These are phyloP conservation scores for Anthoscopus minutus DNA, from an alignment of 2,113 vertebrate genomes.

Conservation along the genomic window DNA sequence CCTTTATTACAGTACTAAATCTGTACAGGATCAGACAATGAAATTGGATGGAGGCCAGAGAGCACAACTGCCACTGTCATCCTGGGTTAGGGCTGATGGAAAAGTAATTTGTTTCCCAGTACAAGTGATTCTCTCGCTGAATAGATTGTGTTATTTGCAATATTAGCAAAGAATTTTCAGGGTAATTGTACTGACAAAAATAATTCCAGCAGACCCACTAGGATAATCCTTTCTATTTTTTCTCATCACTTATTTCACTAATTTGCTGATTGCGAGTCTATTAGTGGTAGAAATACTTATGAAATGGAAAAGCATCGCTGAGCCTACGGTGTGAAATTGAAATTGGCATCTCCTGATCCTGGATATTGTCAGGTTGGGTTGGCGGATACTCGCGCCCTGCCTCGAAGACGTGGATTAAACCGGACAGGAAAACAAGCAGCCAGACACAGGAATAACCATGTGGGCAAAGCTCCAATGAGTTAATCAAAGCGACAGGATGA, in stretches of 20 bases:
- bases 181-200: slow-evolving; percentile 60
- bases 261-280: slow-evolving; percentile 57
- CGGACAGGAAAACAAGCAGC: not conserved
- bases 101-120: slow-evolving; percentile 63
- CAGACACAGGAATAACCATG: not conserved
- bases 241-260: slow-evolving; percentile 35
- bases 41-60: slow-evolving; percentile 64
- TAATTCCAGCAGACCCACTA: slow-evolving; percentile 42
- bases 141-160: slow-evolving; percentile 59
- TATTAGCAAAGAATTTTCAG: slow-evolving; percentile 57
- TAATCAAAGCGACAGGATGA: slow-evolving; percentile 4
- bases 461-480: slow-evolving; percentile 3
- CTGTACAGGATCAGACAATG: slow-evolving; percentile 54
- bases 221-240: slow-evolving; percentile 44
- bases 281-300: slow-evolving; percentile 34
- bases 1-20: slow-evolving; percentile 55
- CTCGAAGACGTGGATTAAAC: slow-evolving; percentile 15
- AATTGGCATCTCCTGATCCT: not conserved
- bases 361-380: slow-evolving; percentile 3
- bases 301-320: slow-evolving; percentile 37
- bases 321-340: slow-evolving; percentile 9
- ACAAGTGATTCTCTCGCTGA: slow-evolving; percentile 46
- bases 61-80: slow-evolving; percentile 55
- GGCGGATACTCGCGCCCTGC: not conserved
- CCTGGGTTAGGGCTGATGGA: slow-evolving; percentile 60